phyloP scores from a whole-genome alignment of 2,797 vertebrate genomes.

The Tangara arthus region DNA sequence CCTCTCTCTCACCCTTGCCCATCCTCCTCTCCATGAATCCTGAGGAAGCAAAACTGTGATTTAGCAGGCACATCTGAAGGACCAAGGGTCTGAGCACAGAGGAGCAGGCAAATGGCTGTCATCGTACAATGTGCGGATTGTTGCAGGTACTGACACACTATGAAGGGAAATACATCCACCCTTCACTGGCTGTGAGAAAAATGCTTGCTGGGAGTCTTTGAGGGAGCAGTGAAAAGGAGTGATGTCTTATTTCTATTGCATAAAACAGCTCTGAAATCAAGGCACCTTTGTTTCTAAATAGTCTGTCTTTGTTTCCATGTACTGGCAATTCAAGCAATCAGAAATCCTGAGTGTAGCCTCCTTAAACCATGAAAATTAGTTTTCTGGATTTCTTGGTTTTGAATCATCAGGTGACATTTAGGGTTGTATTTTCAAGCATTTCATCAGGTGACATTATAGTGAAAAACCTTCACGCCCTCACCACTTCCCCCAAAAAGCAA shows the following conservation, averaged over 20 bases:
- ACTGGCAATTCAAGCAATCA: constrained; percentile 3
- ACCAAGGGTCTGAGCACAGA: background rate
- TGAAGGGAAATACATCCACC: background rate
- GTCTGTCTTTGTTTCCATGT: background rate
- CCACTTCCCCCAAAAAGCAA: background rate
- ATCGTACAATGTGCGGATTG: fast-evolving
- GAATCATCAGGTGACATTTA: background rate
- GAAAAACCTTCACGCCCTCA: background rate
- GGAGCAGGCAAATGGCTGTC: background rate
- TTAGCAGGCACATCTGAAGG: background rate
- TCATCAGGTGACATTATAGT: background rate
- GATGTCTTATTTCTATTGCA: background rate
- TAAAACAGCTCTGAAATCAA: constrained; percentile 14
- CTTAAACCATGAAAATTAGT: background rate
- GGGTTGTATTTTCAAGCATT: background rate
- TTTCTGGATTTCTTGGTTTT: background rate
- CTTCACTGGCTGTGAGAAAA: background rate
- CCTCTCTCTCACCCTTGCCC: background rate
- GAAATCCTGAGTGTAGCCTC: background rate
- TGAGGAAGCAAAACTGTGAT: background rate
- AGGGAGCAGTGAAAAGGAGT: background rate
- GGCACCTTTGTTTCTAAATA: constrained; percentile 40
- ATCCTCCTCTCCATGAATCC: background rate
- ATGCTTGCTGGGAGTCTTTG: background rate
- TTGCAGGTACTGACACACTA: background rate